Evolutionary conservation across 2,888 invertebrate genomes (phyloP).

Genomic region (Galerucella calmariensis): DNA sequence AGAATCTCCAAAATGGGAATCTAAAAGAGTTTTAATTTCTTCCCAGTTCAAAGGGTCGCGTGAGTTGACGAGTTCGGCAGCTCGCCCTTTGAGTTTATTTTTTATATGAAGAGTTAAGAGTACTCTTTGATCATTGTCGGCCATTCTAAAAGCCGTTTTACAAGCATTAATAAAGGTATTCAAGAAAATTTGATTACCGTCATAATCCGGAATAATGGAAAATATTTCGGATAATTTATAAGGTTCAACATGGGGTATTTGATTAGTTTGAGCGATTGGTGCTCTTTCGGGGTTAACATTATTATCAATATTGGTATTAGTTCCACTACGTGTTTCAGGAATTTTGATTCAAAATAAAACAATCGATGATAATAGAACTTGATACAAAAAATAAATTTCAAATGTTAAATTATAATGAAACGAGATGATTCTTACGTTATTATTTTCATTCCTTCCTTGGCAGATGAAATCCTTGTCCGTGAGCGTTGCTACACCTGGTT

Average conservation of each 20-base stretch:
- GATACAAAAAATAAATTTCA: too few relatives aligned
- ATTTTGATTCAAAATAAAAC: not conserved
- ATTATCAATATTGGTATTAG: not conserved
- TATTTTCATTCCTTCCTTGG: constrained; percentile 2
- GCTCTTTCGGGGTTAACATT: not conserved
- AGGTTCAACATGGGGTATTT: not conserved
- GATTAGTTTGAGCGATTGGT: not conserved
- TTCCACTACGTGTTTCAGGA: not conserved
- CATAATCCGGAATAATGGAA: not conserved
- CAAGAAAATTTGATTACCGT: not conserved
- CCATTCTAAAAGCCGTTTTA: not conserved
- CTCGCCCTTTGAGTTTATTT: not conserved
- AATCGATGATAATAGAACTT: too few relatives aligned
- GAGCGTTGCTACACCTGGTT: not conserved
- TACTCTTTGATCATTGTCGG: not conserved
- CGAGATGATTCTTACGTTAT: not conserved
- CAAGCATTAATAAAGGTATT: not conserved
- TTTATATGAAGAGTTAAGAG: not conserved
- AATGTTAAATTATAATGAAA: not conserved
- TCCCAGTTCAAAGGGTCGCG: not conserved
- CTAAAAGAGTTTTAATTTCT: not conserved
- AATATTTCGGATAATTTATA: too few relatives aligned
- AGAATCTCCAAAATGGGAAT: too few relatives aligned
- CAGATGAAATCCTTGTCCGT: not conserved
- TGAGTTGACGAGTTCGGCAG: not conserved